Evolutionary conservation across 92 coral and sea anemone genomes (phyloP), one percentile per base, ranked within the genome.

Genomic region (Umimayanthus kanabou): DNA sequence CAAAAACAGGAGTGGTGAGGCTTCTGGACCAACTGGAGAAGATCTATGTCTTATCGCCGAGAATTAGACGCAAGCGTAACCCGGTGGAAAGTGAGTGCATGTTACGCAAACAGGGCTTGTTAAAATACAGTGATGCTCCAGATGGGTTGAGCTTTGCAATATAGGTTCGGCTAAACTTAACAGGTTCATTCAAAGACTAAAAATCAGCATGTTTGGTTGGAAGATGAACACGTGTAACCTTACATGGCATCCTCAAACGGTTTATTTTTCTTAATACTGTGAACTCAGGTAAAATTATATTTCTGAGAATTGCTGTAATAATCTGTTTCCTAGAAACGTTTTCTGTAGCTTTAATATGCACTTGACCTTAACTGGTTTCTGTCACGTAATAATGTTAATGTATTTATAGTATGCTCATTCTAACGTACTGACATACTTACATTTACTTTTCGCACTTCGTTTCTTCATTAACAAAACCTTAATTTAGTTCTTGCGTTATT

Each of bases 1-100:
- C 64, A 67, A 67, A 40, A 83, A 83, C 87, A 83, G 87, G 87
- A 50, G 87, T 83, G 77, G 29, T 71, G 87, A 70, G 67, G 77
- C 64, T 83, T 43, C 37, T 83, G 87, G 87, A 83, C 66, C 87
- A 83, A 57, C 20, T 83, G 87, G 87, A 83, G 73, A 29, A 83
- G 77, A 83, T 83, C 39, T 83, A 45, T 33, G 67, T 83, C 47
- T 22, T 70, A 55, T 83, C 87, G 9, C 78, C 87, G 16, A 45
- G 45, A 83, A 9, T 71, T 14, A 83, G 74, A 70, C 76, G 78
- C 43, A 83, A 47, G 61, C 18, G 66, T 45, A 83, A 83, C 4
- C 78, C 67, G 22, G 29, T 26, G 78, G 79, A 83, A 83, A 83
- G 87, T 83, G 87, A 83, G 87, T 82, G 75, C 33, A 82, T 50